Evolutionary conservation across 2,888 invertebrate species (phyloP).

Genomic region (Torymus texanus): DNA sequence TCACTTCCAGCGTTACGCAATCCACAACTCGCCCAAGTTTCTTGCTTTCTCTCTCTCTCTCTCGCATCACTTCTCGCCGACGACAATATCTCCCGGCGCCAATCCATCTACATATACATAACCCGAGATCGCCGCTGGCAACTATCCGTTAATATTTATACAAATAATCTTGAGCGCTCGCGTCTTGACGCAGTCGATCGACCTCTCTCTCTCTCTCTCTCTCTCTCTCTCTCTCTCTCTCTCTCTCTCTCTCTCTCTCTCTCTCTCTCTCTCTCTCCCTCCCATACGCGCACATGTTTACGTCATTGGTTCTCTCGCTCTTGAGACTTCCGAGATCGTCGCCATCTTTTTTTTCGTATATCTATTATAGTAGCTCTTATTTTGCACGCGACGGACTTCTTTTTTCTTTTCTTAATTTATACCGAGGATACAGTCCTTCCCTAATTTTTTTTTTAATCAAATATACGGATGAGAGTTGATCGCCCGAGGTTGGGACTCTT

Average conservation of each 20-base stretch:
- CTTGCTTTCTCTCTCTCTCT: background rate
- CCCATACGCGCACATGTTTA: too few species aligned
- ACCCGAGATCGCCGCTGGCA: background rate
- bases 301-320: slow-evolving; percentile 9
- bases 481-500: too few species aligned
- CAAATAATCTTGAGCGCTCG: slow-evolving; percentile 8
- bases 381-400: background rate
- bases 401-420: too few species aligned
- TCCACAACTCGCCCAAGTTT: background rate
- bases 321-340: background rate
- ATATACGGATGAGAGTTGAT: too few species aligned
- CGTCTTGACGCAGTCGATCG: background rate
- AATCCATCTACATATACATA: background rate
- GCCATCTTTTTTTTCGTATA: too few species aligned
- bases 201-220: too few species aligned
- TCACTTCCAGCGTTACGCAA: background rate
- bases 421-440: too few species aligned
- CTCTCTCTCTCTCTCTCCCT: too few species aligned
- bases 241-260: too few species aligned
- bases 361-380: background rate
- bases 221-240: too few species aligned
- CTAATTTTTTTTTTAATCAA: too few species aligned
- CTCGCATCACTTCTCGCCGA: background rate
- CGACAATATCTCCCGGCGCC: background rate
- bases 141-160: slow-evolving; percentile 35